Conservation (phyloP, 2,797 vertebrate species). For the Dendrocincla fuliginosa region DNA sequence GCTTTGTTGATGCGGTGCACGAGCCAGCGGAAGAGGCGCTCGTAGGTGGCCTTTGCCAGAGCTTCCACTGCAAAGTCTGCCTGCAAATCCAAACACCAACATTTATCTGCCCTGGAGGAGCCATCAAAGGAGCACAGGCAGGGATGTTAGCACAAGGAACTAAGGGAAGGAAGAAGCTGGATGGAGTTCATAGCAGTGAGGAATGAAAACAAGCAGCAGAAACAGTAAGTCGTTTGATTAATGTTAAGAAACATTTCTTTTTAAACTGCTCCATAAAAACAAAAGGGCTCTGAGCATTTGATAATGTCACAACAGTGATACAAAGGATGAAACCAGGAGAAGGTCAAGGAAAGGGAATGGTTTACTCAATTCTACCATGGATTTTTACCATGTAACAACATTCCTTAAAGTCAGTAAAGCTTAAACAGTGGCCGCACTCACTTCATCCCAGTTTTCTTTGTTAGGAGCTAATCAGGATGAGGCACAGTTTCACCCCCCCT, state of each 20-base stretch:
- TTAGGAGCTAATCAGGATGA: neutral
- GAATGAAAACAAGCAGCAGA: conserved; percentile 9
- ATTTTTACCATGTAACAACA: neutral
- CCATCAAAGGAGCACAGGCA: neutral
- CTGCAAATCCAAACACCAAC: conserved; percentile 66
- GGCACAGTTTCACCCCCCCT: neutral
- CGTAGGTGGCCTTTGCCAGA: conserved; percentile 95
- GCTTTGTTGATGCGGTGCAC: conserved; percentile 99
- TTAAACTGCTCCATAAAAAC: neutral
- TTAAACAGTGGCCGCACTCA: neutral
- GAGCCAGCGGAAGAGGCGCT: conserved; percentile 98
- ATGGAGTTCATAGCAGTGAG: neutral
- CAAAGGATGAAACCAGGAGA: neutral
- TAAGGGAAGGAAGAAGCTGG: neutral
- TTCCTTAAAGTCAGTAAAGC: neutral
- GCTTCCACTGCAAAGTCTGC: conserved; percentile 97
- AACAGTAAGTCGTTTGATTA: neutral
- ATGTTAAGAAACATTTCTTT: neutral
- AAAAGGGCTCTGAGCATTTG: neutral
- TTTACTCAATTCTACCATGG: neutral
- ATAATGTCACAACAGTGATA: neutral
- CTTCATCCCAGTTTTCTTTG: neutral
- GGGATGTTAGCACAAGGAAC: neutral
- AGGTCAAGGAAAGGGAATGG: neutral
- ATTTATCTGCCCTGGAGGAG: neutral